Percentiles rank a stretch among this genome's conserved stretches.
These are phyloP conservation scores for Felis catus DNA, from an alignment of 2,113 vertebrate species.

Conservation along the genomic window DNA sequence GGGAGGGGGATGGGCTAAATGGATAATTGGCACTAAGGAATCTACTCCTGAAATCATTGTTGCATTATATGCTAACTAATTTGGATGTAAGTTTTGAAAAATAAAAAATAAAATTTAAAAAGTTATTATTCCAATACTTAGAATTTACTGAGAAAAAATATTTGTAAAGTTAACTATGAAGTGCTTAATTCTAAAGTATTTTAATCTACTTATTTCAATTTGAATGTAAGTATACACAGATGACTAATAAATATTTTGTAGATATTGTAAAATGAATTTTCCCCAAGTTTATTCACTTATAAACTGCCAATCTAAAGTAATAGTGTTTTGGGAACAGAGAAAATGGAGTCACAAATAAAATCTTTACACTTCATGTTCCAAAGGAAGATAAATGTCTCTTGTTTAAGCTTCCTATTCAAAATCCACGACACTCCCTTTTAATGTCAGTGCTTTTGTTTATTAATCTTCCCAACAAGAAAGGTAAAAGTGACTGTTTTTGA, in stretches of 20 bases:
- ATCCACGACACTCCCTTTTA: background rate
- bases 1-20: no score
- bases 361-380: background rate
- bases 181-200: background rate
- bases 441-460: background rate
- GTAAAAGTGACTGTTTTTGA: slow-evolving; percentile 1
- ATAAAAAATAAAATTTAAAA: background rate
- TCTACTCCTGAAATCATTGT: no score
- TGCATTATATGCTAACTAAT: no score
- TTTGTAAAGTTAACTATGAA: background rate
- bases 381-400: slow-evolving; percentile 4
- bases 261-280: slow-evolving; percentile 1
- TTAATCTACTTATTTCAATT: background rate
- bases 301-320: slow-evolving; percentile 14
- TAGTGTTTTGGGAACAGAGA: background rate
- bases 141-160: background rate
- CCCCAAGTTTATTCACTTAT: slow-evolving; percentile 16
- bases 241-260: slow-evolving; percentile 13
- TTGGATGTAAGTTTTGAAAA: no score
- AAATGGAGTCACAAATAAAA: slow-evolving; percentile 21
- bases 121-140: slow-evolving; percentile 11
- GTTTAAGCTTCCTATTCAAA: background rate
- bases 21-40: no score
- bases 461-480: background rate
- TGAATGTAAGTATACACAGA: slow-evolving; percentile 5